Evolutionary conservation across 2,888 invertebrate species (phyloP).

Genomic region (Dicyrtomina minuta): DNA sequence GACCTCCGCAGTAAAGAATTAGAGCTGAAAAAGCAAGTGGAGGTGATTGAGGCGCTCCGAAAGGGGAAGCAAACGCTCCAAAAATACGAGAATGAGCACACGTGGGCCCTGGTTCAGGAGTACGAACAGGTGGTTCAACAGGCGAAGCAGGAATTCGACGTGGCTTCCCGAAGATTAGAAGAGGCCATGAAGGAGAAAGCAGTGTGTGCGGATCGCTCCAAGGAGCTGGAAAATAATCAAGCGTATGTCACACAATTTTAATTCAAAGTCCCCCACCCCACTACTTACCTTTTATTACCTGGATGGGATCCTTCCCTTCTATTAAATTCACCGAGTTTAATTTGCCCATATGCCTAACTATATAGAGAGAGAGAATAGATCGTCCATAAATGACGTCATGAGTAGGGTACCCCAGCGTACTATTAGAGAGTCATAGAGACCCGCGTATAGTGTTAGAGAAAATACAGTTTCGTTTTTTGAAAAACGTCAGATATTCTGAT

Average conservation of each 20-base stretch:
- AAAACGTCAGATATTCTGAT: too few species aligned
- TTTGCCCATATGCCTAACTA: too few species aligned
- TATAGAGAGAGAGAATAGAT: too few species aligned
- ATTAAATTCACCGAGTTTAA: neutral
- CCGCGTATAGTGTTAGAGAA: too few species aligned
- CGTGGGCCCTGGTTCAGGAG: slow-evolving; percentile 24
- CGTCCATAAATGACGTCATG: too few species aligned
- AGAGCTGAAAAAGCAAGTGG: slow-evolving; percentile 19
- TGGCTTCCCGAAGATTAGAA: neutral
- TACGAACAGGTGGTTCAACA: slow-evolving; percentile 3
- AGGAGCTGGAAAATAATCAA: neutral
- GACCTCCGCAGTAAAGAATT: slow-evolving; percentile 11
- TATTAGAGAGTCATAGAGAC: too few species aligned
- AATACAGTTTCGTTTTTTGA: too few species aligned
- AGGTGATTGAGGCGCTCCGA: slow-evolving; percentile 11
- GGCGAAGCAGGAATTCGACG: neutral
- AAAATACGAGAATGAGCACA: slow-evolving; percentile 12
- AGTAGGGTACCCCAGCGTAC: too few species aligned
- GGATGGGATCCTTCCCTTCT: too few species aligned
- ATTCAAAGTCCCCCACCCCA: too few species aligned
- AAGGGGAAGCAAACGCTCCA: slow-evolving; percentile 6
- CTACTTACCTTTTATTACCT: too few species aligned
- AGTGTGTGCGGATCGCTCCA: neutral
- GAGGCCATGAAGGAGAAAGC: slow-evolving; percentile 1
- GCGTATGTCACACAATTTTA: neutral